A percentile compares a stretch with the other conserved stretches of the same genome.
These are phyloP conservation scores for Streptopelia turtur DNA, from an alignment of 2,797 vertebrate genomes.

Conservation along the genomic window DNA sequence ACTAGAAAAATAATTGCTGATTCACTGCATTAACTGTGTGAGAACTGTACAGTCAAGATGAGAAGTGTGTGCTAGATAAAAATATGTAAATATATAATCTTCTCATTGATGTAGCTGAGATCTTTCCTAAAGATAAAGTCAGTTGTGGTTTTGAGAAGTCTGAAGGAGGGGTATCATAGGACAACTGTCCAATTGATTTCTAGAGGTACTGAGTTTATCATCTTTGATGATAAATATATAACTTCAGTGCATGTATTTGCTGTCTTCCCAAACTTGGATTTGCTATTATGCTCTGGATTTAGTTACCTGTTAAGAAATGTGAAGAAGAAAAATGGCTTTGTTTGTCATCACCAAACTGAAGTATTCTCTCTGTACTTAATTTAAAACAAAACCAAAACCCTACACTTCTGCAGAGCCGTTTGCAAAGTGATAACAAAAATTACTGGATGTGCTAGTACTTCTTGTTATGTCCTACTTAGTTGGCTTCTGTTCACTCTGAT, in stretches of 20 bases:
- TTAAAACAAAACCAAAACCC: neutral
- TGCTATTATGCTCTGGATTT: neutral
- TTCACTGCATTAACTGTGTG: constrained; percentile 81
- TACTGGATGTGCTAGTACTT: neutral
- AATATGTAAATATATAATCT: constrained; percentile 32
- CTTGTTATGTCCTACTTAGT: neutral
- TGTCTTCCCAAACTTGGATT: neutral
- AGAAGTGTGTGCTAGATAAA: constrained; percentile 47
- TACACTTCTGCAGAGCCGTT: neutral
- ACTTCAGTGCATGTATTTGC: neutral
- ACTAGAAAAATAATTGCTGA: constrained; percentile 90
- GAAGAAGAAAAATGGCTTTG: neutral
- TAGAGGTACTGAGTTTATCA: neutral
- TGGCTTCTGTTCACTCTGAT: neutral
- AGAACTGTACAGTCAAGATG: constrained; percentile 59
- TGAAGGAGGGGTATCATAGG: neutral
- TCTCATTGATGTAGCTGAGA: neutral
- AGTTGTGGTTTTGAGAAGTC: neutral
- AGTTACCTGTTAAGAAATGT: neutral
- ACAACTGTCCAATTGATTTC: neutral
- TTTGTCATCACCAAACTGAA: neutral
- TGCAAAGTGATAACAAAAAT: neutral
- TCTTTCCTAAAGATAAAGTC: neutral
- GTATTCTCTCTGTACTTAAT: neutral
- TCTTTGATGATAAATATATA: neutral